Evolutionary conservation across 2,888 invertebrate species (phyloP).

Genomic region (Adela reaumurella): DNA sequence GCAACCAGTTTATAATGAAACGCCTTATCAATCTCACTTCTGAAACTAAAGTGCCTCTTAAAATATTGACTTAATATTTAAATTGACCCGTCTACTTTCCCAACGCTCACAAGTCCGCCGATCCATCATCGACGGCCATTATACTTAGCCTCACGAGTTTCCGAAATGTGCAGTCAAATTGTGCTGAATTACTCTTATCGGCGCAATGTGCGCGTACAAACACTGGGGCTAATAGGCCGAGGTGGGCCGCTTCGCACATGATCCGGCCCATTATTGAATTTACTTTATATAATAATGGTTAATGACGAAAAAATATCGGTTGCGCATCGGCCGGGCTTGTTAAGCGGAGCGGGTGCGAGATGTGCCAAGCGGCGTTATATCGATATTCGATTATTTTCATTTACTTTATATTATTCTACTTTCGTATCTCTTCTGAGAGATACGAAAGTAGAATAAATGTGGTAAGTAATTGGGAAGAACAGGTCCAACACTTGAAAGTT

Average conservation of each 20-base stretch:
- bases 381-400: no score
- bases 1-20: no score
- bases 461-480: no score
- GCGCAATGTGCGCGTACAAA: conserved; percentile 36
- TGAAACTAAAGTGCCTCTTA: neutral
- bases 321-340: conserved; percentile 32
- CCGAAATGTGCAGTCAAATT: conserved; percentile 18
- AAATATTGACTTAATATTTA: neutral
- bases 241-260: neutral
- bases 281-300: conserved; percentile 56
- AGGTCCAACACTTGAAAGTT: no score
- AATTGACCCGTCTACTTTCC: neutral
- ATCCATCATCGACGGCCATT: neutral
- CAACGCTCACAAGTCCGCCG: neutral
- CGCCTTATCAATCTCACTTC: no score
- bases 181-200: conserved; percentile 41
- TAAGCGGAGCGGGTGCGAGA: conserved; percentile 28
- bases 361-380: no score
- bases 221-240: neutral
- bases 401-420: no score
- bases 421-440: no score
- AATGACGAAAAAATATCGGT: conserved; percentile 49
- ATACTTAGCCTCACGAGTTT: neutral
- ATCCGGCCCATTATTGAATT: conserved; percentile 43
- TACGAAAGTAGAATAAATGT: no score